Base-by-base conservation (phyloP, 2,888 invertebrate genomes). In the Lobophora halterata region DNA sequence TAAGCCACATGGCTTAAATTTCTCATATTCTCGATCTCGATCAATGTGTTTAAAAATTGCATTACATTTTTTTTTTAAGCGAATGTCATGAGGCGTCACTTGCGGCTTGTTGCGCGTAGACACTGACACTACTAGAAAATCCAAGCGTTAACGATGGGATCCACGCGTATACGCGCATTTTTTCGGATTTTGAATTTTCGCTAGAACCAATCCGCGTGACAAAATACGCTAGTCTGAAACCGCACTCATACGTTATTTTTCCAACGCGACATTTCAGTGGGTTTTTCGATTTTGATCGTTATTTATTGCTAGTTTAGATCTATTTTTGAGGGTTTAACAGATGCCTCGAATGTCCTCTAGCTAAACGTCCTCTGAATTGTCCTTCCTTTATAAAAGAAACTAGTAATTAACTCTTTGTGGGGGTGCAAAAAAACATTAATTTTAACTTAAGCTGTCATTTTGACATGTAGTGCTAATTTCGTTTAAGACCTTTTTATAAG, bases 241-340 rank as follows among this genome's bases (percentile, higher is more conserved):
- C n/a, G n/a, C n/a, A n/a, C n/a, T n/a, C n/a, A 47, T 33, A 44
- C 23, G 43, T 47, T 43, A 46, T 41, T 41, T 41, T 46, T 46
- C 46, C 40, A 42, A 37, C 26, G 32, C 39, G 26, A 29, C 21
- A 38, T 40, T 41, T 20, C 27, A 16, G 19, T 1, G 11, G 51
- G 58, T 49, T 46, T 54, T 55, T 49, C 41, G 48, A 61, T 44
- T 55, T 61, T 62, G 55, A 57, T 46, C 48, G 39, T 61, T 53
- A 42, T 41, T 43, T 16, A 10, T 18, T 41, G 34, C 35, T 43
- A 38, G 23, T 29, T 49, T 53, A 53, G 46, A 49, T 50, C 39
- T 28, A 49, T 55, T 23, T 28, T 29, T 16, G 12, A 41, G 34
- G 34, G 28, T 33, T n/a, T 42, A 21, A 25, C 36, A 31, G 42